These are phyloP conservation scores for Liolophura sinensis DNA, from an alignment of 1,140 invertebrate species.

Conservation along the genomic window DNA sequence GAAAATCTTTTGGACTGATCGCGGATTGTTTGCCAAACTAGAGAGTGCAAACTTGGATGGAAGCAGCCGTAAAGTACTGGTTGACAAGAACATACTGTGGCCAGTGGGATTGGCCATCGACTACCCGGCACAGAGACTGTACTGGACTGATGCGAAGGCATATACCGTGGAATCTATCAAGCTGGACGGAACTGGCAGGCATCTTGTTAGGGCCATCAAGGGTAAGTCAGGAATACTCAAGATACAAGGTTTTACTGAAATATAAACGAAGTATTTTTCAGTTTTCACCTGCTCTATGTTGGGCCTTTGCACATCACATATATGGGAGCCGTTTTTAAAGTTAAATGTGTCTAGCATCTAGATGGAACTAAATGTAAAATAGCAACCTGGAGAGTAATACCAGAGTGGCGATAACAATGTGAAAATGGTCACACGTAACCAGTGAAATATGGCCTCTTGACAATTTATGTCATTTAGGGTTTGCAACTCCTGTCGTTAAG, in stretches of 20 bases:
- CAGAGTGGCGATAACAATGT: too few relatives aligned
- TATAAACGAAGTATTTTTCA: neutral
- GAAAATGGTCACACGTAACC: too few relatives aligned
- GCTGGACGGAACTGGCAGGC: conserved; percentile 73
- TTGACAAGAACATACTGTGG: conserved; percentile 78
- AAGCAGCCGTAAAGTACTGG: conserved; percentile 75
- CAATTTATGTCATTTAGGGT: too few relatives aligned
- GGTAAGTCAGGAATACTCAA: too few relatives aligned
- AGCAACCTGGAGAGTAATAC: too few relatives aligned
- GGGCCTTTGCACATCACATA: neutral
- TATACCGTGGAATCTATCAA: conserved; percentile 87
- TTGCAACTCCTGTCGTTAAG: too few relatives aligned
- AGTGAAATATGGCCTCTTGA: too few relatives aligned
- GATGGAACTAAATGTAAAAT: too few relatives aligned
- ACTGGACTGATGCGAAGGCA: conserved; percentile 94
- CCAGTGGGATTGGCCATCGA: conserved; percentile 90
- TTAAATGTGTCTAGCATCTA: too few relatives aligned
- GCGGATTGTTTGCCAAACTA: conserved; percentile 71
- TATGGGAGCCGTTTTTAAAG: conserved; percentile 3
- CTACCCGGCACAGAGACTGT: conserved; percentile 78
- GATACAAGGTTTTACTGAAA: too few relatives aligned
- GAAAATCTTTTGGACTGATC: conserved; percentile 60
- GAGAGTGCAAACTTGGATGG: conserved; percentile 97
- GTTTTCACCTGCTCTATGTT: neutral
- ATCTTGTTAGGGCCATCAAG: conserved; percentile 33